These are phyloP conservation scores for Actias luna DNA, from an alignment of 2,888 invertebrate species.

Conservation along the genomic window DNA sequence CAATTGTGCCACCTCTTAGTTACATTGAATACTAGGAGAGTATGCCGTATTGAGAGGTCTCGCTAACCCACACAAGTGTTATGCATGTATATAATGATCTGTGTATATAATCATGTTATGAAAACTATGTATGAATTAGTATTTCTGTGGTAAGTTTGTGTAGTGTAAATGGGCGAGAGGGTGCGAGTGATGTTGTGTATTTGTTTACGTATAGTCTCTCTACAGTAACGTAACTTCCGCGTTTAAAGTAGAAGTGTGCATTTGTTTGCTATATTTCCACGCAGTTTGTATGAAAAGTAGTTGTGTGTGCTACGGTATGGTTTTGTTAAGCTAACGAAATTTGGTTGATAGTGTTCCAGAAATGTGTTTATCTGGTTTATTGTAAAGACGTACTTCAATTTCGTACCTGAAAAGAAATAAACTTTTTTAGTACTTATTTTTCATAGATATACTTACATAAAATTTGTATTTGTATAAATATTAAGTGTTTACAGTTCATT, in stretches of 20 bases:
- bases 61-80: constrained; percentile 41
- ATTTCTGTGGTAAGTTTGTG: constrained; percentile 31
- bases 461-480: not conserved
- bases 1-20: constrained; percentile 64
- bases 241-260: constrained; percentile 52
- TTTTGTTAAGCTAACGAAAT: constrained; percentile 60
- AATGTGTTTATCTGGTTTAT: constrained; percentile 39
- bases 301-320: constrained; percentile 48
- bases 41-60: constrained; percentile 47
- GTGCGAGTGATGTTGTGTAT: constrained; percentile 35
- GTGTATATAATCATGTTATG: constrained; percentile 2
- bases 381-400: constrained; percentile 38
- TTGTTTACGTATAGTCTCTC: constrained; percentile 47
- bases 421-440: constrained; percentile 14
- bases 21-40: constrained; percentile 66
- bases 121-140: constrained; percentile 35
- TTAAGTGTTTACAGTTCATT: not conserved
- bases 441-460: not conserved
- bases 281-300: constrained; percentile 67
- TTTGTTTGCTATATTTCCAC: constrained; percentile 58
- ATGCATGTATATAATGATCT: constrained; percentile 34
- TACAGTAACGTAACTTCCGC: constrained; percentile 56
- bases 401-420: constrained; percentile 57
- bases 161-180: constrained; percentile 31
- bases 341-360: constrained; percentile 47